Evolutionary conservation across 2,113 vertebrate species (phyloP).

Genomic region (Nycticorax nycticorax): DNA sequence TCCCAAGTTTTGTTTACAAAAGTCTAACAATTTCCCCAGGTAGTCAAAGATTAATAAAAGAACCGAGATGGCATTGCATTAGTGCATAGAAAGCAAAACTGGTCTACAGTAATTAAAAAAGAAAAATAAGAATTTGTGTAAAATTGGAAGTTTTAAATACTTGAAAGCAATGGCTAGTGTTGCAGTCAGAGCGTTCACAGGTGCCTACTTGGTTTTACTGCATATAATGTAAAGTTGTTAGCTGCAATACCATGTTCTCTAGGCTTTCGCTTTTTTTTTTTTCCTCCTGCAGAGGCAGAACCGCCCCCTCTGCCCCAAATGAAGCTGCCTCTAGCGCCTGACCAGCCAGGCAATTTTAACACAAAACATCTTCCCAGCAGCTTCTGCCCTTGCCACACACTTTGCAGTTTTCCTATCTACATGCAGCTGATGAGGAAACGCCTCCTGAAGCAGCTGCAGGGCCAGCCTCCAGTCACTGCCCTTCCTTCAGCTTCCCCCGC

Average conservation of each 20-base stretch:
- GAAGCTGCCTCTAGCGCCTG: accelerated
- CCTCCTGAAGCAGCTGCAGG: accelerated
- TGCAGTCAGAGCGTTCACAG: neutral
- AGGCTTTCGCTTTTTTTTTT: neutral
- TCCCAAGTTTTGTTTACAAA: conserved; percentile 54
- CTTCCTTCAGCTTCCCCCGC: neutral
- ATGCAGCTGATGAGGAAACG: accelerated
- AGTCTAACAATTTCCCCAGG: conserved; percentile 13
- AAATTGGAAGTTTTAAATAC: neutral
- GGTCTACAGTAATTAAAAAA: neutral
- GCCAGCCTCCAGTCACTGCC: accelerated
- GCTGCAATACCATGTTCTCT: neutral
- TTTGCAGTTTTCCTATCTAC: accelerated
- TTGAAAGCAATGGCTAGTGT: neutral
- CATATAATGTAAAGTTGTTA: accelerated
- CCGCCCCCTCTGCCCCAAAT: neutral
- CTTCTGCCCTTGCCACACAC: neutral
- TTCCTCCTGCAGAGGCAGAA: neutral
- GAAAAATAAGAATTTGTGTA: neutral
- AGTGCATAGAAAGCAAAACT: conserved; percentile 23
- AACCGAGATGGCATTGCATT: neutral
- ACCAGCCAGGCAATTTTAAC: accelerated
- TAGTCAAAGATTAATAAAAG: conserved; percentile 1
- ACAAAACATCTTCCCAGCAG: accelerated
- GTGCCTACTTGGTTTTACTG: no score